These are phyloP conservation scores for Diabrotica balteata DNA, from an alignment of 2,888 invertebrate species.

Conservation along the genomic window DNA sequence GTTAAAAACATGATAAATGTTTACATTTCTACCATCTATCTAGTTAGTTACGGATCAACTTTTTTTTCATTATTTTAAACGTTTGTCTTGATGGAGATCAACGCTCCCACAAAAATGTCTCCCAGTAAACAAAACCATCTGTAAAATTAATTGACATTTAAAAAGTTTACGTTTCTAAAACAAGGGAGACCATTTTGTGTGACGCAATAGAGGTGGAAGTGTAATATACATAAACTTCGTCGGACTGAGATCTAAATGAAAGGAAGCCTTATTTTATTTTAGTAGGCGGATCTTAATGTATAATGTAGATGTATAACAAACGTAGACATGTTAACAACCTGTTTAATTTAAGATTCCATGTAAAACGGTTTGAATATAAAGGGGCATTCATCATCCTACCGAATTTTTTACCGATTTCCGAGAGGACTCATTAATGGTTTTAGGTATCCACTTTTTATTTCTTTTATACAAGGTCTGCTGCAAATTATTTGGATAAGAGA, in stretches of 20 bases:
- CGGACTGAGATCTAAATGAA: constrained; percentile 43
- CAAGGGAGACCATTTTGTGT: constrained; percentile 35
- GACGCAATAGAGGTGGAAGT: constrained; percentile 39
- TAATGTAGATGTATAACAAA: constrained; percentile 47
- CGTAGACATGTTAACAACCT: constrained; percentile 51
- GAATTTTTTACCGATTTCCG: constrained; percentile 25
- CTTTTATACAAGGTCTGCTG: not conserved
- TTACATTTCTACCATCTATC: constrained; percentile 1
- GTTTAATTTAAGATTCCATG: constrained; percentile 50
- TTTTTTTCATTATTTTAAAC: constrained; percentile 12
- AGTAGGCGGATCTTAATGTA: constrained; percentile 43
- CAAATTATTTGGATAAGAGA: not conserved
- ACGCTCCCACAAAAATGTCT: constrained; percentile 23
- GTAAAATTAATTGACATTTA: constrained; percentile 36
- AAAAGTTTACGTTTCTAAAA: constrained; percentile 34
- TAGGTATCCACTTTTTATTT: not conserved
- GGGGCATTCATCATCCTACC: constrained; percentile 36
- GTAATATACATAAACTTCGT: constrained; percentile 48
- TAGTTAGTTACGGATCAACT: constrained; percentile 17
- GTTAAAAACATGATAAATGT: constrained; percentile 22
- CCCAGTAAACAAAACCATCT: constrained; percentile 31
- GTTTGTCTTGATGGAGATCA: constrained; percentile 18
- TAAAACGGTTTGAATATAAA: constrained; percentile 32
- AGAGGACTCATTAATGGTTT: constrained; percentile 1
- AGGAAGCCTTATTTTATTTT: constrained; percentile 45